Base-by-base conservation (phyloP, 2,797 vertebrate species). In the Borostomias antarcticus region DNA sequence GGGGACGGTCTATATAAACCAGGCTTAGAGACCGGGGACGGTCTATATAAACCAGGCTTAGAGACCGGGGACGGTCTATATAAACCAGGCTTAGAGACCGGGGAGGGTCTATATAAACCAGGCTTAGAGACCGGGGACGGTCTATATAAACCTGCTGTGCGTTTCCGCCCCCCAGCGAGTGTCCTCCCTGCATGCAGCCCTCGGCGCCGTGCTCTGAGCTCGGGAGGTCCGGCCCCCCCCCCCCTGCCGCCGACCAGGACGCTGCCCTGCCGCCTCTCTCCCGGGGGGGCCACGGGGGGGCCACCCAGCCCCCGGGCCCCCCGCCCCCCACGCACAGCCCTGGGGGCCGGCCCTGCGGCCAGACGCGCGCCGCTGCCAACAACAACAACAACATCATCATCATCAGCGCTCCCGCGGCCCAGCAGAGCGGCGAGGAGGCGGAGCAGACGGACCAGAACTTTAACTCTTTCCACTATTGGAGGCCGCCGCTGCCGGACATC, bases 391-490 rank as follows among this genome's bases (percentile, higher is more conserved):
- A 61, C 45, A n/a, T n/a, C n/a, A n/a, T n/a, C n/a, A n/a, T n/a
- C n/a, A n/a, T n/a, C 40, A 54, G 51, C 67, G 75, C 81, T 0
- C 69, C 62, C 1, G 68, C 33, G 59, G 25, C 13, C 19, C 78
- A 79, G 60, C 81, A 83, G 66, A 88, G 84, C 48, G 85, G 77
- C 1, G 86, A 70, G 69, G 85, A 89, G 26, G 67, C 17, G 0
- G 85, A 90, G 68, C 81, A 84, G 50, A 74, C 87, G 1, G 89
- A 93, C 1, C 92, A 95, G 1, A 72, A 86, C 62, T 96, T 95
- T 82, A 93, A 82, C 82, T 92, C 92, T n/a, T 95, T 95, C 72
- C 80, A 93, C 17, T 95, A 93, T 59, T 97, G 96, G 96, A 91
- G 92, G 69, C 85, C 92, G 78, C 94, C 93, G 62, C 89, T 96